These are phyloP conservation scores for Bucorvus abyssinicus DNA, from an alignment of 2,797 vertebrate genomes.

Conservation along the genomic window DNA sequence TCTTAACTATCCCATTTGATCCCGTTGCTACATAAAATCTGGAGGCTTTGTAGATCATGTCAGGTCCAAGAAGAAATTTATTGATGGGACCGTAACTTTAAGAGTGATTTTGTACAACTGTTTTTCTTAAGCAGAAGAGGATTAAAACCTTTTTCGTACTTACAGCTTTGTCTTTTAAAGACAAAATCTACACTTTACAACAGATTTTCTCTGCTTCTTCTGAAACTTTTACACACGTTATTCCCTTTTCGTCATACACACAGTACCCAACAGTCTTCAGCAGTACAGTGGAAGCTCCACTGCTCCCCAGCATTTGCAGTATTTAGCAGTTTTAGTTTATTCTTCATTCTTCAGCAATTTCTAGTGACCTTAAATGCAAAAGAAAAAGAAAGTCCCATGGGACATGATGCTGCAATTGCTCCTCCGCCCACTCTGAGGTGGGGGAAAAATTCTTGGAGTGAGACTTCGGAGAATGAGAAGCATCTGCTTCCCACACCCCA, in stretches of 20 bases:
- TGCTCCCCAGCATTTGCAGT: neutral
- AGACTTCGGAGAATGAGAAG: neutral
- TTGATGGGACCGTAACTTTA: neutral
- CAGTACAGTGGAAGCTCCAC: neutral
- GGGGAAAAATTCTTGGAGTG: neutral
- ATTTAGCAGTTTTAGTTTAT: neutral
- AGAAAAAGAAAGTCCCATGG: neutral
- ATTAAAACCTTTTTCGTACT: neutral
- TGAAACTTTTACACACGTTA: neutral
- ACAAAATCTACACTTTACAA: neutral
- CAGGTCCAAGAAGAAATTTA: neutral
- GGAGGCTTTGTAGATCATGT: neutral
- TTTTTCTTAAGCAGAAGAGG: neutral
- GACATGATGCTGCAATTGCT: neutral
- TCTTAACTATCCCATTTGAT: neutral
- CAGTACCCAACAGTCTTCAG: neutral
- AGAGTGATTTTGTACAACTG: neutral
- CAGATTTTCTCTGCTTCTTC: neutral
- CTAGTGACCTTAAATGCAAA: neutral
- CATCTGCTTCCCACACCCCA: neutral
- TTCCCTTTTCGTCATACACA: neutral
- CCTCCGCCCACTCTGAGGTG: neutral
- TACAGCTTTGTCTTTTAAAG: neutral
- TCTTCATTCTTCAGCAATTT: neutral
- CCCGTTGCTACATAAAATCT: neutral